Evolutionary conservation across 1,140 invertebrate species (phyloP).

Genomic region (Papilio machaon): DNA sequence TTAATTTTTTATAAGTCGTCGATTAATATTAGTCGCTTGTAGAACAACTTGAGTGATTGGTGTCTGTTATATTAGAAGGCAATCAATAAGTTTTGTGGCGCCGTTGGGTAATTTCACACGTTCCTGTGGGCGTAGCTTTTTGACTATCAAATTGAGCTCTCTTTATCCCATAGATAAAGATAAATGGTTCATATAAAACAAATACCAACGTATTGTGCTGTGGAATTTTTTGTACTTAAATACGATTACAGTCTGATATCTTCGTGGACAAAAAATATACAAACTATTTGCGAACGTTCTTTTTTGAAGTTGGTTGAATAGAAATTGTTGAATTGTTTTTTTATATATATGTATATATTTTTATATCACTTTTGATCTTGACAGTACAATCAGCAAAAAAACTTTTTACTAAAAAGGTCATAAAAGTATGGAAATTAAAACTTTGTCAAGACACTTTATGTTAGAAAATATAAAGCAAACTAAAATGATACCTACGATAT

Average conservation of each 20-base stretch:
- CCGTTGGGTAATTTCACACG: background rate
- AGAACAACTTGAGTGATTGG: background rate
- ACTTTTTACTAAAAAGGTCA: too few relatives aligned
- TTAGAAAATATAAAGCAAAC: background rate
- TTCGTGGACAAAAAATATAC: too few relatives aligned
- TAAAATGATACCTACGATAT: background rate
- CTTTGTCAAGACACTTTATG: too few relatives aligned
- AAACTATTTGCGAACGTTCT: too few relatives aligned
- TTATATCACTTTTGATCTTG: too few relatives aligned
- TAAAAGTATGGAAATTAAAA: too few relatives aligned
- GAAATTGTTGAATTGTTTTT: too few relatives aligned
- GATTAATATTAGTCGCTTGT: background rate
- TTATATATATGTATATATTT: too few relatives aligned
- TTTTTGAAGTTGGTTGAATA: background rate
- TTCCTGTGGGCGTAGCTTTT: constrained; percentile 21
- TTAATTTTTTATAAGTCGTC: background rate
- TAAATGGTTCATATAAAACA: background rate
- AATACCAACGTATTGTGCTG: background rate
- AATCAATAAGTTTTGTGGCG: constrained; percentile 13
- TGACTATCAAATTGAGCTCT: constrained; percentile 11
- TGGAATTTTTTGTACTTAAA: background rate
- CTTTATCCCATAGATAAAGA: constrained; percentile 15
- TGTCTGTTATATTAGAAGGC: background rate
- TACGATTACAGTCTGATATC: too few relatives aligned
- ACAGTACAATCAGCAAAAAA: too few relatives aligned